Base-by-base conservation (phyloP, 2,797 vertebrate genomes). In the Adelosebastes latens region DNA sequence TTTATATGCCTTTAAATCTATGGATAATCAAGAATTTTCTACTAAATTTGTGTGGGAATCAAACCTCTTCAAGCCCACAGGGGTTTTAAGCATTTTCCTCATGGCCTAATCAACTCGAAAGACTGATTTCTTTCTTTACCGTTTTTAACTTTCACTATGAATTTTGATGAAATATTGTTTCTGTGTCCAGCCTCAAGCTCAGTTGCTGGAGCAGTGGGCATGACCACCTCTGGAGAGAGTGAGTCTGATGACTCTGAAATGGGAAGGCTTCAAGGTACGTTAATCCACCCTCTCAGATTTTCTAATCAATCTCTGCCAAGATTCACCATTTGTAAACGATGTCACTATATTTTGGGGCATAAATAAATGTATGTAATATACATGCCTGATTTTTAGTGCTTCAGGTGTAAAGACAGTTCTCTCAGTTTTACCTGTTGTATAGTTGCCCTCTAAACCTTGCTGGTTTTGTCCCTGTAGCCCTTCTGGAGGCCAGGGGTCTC, bases 241-340 rank as follows among this genome's bases (percentile, higher is more conserved):
- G 99, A 99, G 95, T 99, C 98, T 22, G 99, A 99, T 94, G 99
- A 99, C 95, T 99, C 99, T 70, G 99, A 99, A 96, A 99, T 99
- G 99, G 99, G 99, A 93, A 97, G 99, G 87, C 96, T 99, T 82
- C 99, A 99, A 97, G 99, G 99, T 99, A 97, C 76, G 75, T 82
- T 62, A 2, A 52, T 16, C 3, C 3, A 3, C 6, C 20, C 3
- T 31, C 22, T 61, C 2, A 55, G 12, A 61, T 62, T 73, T 42
- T 8, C 6, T 11, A 39, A 5, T 46, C 31, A 13, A 2, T 34
- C 2, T 3, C 34, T 65, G 16, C 4, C 27, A 5, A 24, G 56
- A 36, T 27, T 9, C 1, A n/a, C 39, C 31, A 59, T 65, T 65
- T 73, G 6, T 49, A 36, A 8, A 56, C 8, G 7, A 22, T 16